Evolutionary conservation across 1,140 invertebrate species (phyloP).

Genomic region (Leptinotarsa defecta): DNA sequence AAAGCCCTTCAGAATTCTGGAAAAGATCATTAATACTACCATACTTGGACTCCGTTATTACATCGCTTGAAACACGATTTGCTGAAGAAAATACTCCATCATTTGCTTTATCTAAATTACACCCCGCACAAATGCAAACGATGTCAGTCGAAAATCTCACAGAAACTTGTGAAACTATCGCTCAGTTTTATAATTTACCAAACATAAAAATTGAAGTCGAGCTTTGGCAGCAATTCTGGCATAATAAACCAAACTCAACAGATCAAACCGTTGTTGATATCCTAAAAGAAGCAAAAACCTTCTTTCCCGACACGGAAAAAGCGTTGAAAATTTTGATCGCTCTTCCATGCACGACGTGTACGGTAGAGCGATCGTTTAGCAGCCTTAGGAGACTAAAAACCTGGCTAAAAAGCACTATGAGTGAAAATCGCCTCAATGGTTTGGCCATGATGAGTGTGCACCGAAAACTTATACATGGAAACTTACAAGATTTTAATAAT

Average conservation of each 20-base stretch:
- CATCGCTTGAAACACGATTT: conserved; percentile 30
- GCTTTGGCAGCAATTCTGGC: conserved; percentile 18
- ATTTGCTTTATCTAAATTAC: conserved; percentile 26
- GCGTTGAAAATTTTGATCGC: conserved; percentile 19
- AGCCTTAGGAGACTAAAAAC: conserved; percentile 27
- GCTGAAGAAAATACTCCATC: conserved; percentile 30
- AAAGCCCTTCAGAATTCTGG: conserved; percentile 48
- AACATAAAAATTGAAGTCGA: conserved; percentile 22
- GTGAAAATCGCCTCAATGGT: conserved; percentile 23
- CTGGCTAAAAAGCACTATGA: conserved; percentile 26
- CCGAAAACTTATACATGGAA: conserved; percentile 6
- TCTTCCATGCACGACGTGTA: conserved; percentile 28
- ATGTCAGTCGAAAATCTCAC: conserved; percentile 25
- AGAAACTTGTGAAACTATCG: conserved; percentile 20
- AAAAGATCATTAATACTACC: conserved; percentile 48
- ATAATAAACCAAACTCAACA: conserved; percentile 18
- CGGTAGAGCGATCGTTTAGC: conserved; percentile 24
- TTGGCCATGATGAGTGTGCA: conserved; percentile 27
- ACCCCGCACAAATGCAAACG: conserved; percentile 26
- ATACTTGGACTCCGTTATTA: conserved; percentile 45
- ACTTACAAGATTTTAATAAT: conserved; percentile 17
- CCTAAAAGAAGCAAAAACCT: conserved; percentile 18
- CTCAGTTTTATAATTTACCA: conserved; percentile 20
- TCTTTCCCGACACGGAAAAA: conserved; percentile 21
- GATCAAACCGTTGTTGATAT: conserved; percentile 14